Evolutionary conservation across 2,113 vertebrate species (phyloP).

Genomic region (Mastomys natalensis): DNA sequence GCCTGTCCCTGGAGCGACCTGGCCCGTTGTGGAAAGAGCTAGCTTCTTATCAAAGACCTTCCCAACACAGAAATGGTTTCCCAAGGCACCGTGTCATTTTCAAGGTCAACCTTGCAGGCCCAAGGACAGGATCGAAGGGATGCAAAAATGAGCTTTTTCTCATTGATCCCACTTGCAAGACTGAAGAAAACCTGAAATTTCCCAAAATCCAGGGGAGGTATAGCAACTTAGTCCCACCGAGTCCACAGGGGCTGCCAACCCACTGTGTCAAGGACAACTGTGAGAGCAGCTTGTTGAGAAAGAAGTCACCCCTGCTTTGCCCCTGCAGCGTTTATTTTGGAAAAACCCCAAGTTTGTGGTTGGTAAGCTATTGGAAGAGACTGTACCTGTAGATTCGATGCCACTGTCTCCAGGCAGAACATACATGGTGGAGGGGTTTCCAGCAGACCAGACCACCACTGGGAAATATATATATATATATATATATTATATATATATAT

Average conservation of each 20-base stretch:
- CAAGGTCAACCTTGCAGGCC: slow-evolving; percentile 58
- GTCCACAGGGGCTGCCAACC: not conserved
- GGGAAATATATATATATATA: not conserved
- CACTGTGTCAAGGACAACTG: slow-evolving; percentile 12
- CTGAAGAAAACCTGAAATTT: not conserved
- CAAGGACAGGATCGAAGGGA: not conserved
- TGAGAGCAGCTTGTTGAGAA: not conserved
- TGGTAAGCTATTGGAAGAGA: not conserved
- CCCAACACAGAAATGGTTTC: not conserved
- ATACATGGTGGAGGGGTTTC: not conserved
- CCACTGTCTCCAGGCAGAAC: not conserved
- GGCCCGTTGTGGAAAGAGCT: not conserved
- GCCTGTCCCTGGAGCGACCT: not conserved
- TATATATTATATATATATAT: not conserved
- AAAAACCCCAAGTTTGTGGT: slow-evolving; percentile 9
- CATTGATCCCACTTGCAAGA: not conserved
- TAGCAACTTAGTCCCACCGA: not conserved
- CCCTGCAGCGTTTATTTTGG: slow-evolving; percentile 1
- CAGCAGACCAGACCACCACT: not conserved
- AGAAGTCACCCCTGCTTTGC: not conserved
- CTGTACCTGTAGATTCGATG: not conserved
- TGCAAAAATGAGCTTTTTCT: not conserved
- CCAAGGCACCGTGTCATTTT: not conserved
- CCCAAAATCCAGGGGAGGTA: not conserved
- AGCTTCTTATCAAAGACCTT: not conserved